phyloP scores from a whole-genome alignment of 2,888 invertebrate species.

The Heliconius sara region DNA sequence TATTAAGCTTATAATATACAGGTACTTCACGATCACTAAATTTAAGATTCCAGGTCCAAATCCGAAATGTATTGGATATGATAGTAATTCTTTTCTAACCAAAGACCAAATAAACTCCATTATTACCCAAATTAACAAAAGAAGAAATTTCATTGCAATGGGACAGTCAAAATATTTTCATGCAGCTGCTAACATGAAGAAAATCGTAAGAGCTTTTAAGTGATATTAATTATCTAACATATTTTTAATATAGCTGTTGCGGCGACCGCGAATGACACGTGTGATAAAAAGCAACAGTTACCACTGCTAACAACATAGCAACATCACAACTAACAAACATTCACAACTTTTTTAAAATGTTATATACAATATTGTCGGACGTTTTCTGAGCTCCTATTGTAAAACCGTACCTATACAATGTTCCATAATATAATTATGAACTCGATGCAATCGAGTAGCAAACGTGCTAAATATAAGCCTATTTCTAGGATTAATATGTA shows the following conservation, averaged over 20 bases:
- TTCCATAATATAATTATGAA: no score
- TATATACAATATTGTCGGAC: no score
- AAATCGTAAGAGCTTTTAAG: slow-evolving; percentile 61
- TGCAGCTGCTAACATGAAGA: slow-evolving; percentile 74
- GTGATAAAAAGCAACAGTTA: background rate
- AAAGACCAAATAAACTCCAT: slow-evolving; percentile 60
- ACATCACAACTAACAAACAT: no score
- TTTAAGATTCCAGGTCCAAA: slow-evolving; percentile 58
- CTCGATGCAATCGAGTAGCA: no score
- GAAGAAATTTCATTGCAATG: slow-evolving; percentile 68
- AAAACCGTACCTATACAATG: no score
- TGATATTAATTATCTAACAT: background rate
- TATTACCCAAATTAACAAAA: slow-evolving; percentile 67
- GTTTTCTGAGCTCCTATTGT: no score
- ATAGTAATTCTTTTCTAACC: slow-evolving; percentile 57
- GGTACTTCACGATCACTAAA: background rate
- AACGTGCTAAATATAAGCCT: no score
- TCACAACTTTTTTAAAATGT: no score
- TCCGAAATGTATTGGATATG: slow-evolving; percentile 61
- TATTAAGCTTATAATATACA: background rate
- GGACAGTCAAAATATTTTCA: slow-evolving; percentile 65
- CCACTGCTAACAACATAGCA: no score
- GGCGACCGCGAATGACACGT: background rate
- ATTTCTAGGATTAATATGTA: no score
- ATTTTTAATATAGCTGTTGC: background rate